Evolutionary conservation across 30 jellyfish, hydroid and myxozoan species (phyloP).

Genomic region (Catostylus mosaicus): DNA sequence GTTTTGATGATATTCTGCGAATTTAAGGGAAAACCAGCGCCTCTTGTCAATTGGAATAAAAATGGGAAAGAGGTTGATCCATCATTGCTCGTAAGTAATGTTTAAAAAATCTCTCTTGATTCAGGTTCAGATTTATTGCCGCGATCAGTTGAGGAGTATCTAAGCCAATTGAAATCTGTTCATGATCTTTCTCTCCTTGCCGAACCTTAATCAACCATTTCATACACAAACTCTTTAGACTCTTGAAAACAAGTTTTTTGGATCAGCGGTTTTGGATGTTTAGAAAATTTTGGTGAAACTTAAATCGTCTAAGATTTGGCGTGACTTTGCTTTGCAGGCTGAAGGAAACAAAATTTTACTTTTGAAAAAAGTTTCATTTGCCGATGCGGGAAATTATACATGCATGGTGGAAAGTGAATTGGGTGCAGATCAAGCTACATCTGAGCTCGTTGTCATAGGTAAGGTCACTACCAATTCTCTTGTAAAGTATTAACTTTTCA

Average conservation of each 20-base stretch:
- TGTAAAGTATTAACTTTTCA: too few relatives aligned
- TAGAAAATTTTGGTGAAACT: neutral
- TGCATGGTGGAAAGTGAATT: slow-evolving; percentile 77
- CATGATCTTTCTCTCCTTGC: too few relatives aligned
- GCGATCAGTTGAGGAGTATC: neutral
- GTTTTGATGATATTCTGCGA: slow-evolving; percentile 72
- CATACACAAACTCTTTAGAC: too few relatives aligned
- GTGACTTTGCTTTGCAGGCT: slow-evolving; percentile 37
- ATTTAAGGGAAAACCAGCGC: slow-evolving; percentile 76
- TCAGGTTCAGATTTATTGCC: neutral
- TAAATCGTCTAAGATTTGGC: neutral
- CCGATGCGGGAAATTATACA: slow-evolving; percentile 78
- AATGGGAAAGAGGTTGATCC: slow-evolving; percentile 66
- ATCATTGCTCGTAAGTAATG: slow-evolving; percentile 30
- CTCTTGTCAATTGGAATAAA: slow-evolving; percentile 71
- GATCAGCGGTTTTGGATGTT: too few relatives aligned
- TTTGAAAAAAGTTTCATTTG: slow-evolving; percentile 53
- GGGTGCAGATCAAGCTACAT: slow-evolving; percentile 70
- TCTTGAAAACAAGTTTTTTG: too few relatives aligned
- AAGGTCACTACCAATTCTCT: too few relatives aligned
- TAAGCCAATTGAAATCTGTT: too few relatives aligned
- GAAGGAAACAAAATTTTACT: slow-evolving; percentile 57
- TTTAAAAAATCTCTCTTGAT: neutral
- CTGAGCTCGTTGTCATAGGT: slow-evolving; percentile 73
- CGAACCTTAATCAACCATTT: too few relatives aligned